Evolutionary conservation across 2,113 vertebrate genomes (phyloP).

Genomic region (Smithornis capensis): DNA sequence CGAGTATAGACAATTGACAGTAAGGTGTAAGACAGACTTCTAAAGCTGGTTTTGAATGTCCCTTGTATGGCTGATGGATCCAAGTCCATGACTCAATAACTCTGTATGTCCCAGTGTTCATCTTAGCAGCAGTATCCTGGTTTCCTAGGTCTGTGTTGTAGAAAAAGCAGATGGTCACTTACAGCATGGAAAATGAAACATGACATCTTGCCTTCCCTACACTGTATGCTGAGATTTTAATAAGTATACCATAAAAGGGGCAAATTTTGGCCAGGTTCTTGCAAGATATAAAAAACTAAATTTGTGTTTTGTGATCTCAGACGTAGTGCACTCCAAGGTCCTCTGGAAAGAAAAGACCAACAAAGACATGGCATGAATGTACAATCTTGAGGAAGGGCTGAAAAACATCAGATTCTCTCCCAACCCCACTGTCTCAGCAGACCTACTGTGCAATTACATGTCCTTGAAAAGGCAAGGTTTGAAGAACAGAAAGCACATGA

Average conservation of each 20-base stretch:
- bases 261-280: not conserved
- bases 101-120: not conserved
- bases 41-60: not conserved
- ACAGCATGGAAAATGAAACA: not conserved
- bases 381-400: not conserved
- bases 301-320: not conserved
- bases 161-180: not conserved
- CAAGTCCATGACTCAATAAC: not conserved
- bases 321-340: not conserved
- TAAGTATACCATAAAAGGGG: not conserved
- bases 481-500: not conserved
- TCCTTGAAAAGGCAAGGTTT: not conserved
- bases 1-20: not conserved
- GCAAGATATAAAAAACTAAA: not conserved
- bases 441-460: not conserved
- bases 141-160: not conserved
- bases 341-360: not conserved
- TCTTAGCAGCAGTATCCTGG: accelerated
- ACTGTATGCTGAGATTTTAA: not conserved
- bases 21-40: not conserved
- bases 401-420: not conserved
- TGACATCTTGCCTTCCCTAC: not conserved
- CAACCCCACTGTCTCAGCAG: not conserved
- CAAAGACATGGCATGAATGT: not conserved
- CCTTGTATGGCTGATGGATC: not conserved